Percentiles rank a stretch among this genome's conserved stretches.
phyloP scores from a whole-genome alignment of 1,140 invertebrate species.

The Drosophila ogumai region DNA sequence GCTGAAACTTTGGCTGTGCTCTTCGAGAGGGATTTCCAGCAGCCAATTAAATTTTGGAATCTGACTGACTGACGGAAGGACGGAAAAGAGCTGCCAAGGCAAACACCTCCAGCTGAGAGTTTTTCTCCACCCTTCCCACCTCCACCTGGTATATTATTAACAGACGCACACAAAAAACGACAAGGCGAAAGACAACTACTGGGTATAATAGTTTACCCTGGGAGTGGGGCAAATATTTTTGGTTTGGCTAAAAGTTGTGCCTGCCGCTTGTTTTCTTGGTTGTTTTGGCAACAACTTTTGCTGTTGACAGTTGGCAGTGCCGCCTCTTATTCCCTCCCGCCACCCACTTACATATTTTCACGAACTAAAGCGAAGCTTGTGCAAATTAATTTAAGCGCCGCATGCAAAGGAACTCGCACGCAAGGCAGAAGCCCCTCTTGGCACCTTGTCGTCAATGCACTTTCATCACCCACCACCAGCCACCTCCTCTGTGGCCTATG shows the following conservation, averaged over 20 bases:
- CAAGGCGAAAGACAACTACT: conserved; percentile 8
- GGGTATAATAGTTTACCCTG: conserved; percentile 27
- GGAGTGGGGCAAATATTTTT: conserved; percentile 38
- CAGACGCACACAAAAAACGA: conserved; percentile 34
- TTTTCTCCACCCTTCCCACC: background rate
- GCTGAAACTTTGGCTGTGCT: conserved; percentile 22
- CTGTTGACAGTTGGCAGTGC: conserved; percentile 43
- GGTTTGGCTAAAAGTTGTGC: conserved; percentile 49
- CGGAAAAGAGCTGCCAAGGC: conserved; percentile 37
- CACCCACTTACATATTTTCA: conserved; percentile 48
- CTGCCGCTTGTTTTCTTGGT: conserved; percentile 36
- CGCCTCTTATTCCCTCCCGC: background rate
- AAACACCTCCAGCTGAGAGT: conserved; percentile 24
- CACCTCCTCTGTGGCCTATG: background rate
- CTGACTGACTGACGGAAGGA: conserved; percentile 7
- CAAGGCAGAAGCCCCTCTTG: conserved; percentile 31
- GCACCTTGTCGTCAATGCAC: conserved; percentile 46
- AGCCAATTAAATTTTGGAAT: conserved; percentile 44
- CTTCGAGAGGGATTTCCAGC: conserved; percentile 3
- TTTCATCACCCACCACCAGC: background rate
- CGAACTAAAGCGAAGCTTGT: conserved; percentile 41
- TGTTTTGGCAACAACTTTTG: conserved; percentile 60
- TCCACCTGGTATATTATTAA: conserved; percentile 28
- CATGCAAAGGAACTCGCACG: conserved; percentile 69
- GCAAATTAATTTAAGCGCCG: conserved; percentile 76